phyloP scores from a whole-genome alignment of 1,140 invertebrate species.

The Brachionus plicatilis region DNA sequence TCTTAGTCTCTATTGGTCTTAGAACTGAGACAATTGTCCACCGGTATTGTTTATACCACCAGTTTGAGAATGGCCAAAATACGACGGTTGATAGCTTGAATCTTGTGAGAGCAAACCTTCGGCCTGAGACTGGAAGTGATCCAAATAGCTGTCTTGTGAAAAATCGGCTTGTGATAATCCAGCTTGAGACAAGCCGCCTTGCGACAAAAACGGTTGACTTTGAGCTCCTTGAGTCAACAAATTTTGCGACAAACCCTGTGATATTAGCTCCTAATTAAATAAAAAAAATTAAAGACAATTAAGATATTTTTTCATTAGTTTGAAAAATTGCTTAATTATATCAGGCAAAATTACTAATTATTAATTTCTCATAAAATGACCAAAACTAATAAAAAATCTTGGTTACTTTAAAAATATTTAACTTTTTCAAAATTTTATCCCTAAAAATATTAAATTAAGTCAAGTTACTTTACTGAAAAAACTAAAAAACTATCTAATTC shows the following conservation, averaged over 20 bases:
- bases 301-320: background rate
- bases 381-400: too few species aligned
- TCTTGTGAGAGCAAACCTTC: conserved; percentile 35
- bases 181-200: conserved; percentile 22
- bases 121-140: conserved; percentile 11
- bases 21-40: conserved; percentile 36
- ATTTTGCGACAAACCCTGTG: conserved; percentile 27
- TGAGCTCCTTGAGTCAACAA: conserved; percentile 25
- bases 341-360: too few species aligned
- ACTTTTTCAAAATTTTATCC: too few species aligned
- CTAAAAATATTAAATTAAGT: too few species aligned
- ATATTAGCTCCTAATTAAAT: background rate
- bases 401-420: too few species aligned
- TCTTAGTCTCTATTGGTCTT: background rate
- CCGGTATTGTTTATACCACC: background rate
- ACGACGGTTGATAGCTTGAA: conserved; percentile 36
- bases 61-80: conserved; percentile 35
- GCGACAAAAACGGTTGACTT: background rate
- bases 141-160: conserved; percentile 38
- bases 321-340: too few species aligned
- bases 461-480: too few species aligned
- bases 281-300: background rate
- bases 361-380: too few species aligned
- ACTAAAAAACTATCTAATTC: too few species aligned
- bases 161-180: conserved; percentile 33